Evolutionary conservation across 92 coral and sea anemone species (phyloP), one percentile per base, ranked within the genome.

Genomic region (Zoanthus solanderi): DNA sequence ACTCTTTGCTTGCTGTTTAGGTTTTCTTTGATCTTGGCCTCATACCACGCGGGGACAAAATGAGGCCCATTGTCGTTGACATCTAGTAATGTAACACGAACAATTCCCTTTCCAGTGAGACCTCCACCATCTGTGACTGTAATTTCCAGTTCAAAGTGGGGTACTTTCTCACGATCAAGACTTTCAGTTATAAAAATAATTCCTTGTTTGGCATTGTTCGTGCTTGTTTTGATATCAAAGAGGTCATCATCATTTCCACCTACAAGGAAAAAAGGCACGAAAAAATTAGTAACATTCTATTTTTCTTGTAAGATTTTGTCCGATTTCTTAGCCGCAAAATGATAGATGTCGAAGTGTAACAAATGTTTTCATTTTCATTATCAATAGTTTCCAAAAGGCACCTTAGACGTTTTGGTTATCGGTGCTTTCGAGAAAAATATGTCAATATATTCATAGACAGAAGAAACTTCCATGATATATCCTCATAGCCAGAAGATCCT

Each of bases 71-170:
- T 97, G 69, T 97, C 99, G 61, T 97, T 97, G 48, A 89, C 88
- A 83, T 97, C 96, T n/a, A 60, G 54, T 9, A 97, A 52, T 29
- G 92, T 90, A 60, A 97, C n/a, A 56, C 86, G 72, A 42, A 94
- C 94, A 34, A 68, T 63, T 5, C 94, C 96, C 14, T 68, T 88
- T 11, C 97, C 99, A 32, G 82, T 76, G 16, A 93, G 96, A 9
- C 99, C 98, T 28, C 98, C 99, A 77, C 91, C 88, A 57, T 96
- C 99, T 47, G 94, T 92, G 9, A 95, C 99, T 16, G 98, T 92
- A 53, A 96, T 88, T 78, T 92, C 94, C 15, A 96, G 88, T 60
- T 89, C 91, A 73, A 92, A 90, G 81, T 73, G 86, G 17, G 97
- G 87, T 29, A 82, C 79, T 4, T 88, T 89, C 87, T 96, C 99